phyloP scores from a whole-genome alignment of 2,797 vertebrate species.

The Tinamus major region DNA sequence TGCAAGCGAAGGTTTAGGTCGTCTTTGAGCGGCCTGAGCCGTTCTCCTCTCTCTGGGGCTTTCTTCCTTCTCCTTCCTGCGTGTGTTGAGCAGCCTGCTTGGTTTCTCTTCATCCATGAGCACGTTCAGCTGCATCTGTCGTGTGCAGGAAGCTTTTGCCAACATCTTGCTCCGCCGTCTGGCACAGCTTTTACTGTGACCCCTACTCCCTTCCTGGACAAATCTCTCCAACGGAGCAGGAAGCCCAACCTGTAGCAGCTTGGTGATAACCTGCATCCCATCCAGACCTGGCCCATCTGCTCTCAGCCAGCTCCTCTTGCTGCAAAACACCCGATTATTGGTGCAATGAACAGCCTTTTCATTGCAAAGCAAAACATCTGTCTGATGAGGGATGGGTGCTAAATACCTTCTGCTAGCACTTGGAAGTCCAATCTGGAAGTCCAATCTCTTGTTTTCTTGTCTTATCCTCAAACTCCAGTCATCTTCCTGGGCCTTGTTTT shows the following conservation, averaged over 20 bases:
- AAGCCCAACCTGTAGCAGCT: not conserved
- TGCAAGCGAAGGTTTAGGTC: too few species aligned
- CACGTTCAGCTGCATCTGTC: too few species aligned
- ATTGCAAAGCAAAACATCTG: not conserved
- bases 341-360: not conserved
- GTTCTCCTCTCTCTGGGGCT: too few species aligned
- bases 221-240: too few species aligned
- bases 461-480: not conserved
- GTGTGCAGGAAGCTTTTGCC: too few species aligned
- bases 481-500: not conserved
- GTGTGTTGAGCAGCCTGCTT: too few species aligned
- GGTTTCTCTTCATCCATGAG: too few species aligned
- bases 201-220: too few species aligned
- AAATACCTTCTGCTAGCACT: not conserved
- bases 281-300: rapidly evolving
- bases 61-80: too few species aligned
- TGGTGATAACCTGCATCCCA: not conserved
- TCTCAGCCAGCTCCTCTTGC: not conserved
- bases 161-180: too few species aligned
- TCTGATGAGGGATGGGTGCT: not conserved
- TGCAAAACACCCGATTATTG: not conserved
- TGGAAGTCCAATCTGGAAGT: not conserved
- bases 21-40: too few species aligned
- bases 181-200: too few species aligned
- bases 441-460: not conserved